Base-by-base conservation (phyloP, 2,797 vertebrate genomes). In the Neoniphon sammara region DNA sequence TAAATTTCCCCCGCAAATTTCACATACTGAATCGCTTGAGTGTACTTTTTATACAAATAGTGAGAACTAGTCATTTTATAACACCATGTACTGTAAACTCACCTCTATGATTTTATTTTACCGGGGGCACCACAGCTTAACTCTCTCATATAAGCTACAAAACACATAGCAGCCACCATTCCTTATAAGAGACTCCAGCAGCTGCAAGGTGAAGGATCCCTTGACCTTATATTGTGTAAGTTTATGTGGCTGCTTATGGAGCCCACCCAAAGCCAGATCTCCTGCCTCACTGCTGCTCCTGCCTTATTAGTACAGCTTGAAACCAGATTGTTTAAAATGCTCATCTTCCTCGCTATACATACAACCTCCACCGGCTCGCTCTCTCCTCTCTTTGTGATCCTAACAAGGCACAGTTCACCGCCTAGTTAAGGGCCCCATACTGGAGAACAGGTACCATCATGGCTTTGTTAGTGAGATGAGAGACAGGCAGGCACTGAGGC, bases 331-430 rank as follows among this genome's bases (percentile, higher is more conserved):
- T 62, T 76, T 55, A 82, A 75, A 78, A 11, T 20, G 18, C 56
- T 20, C 56, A n/a, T 34, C 10, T 39, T 5, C 11, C 52, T 18
- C 44, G 25, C 17, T 46, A 39, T 21, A 27, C 50, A 56, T 7
- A 17, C 21, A n/a, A 49, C 20, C 36, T 64, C 52, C 36, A 27
- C 3, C 31, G n/a, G n/a, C 50, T 61, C 9, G 0, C 60, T 58
- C 25, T 64, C 31, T 59, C 36, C 46, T 60, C 25, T 39, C 62
- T 25, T 56, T 73, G 25, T 64, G 52, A 70, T 75, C 34, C 42
- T 72, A 80, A 83, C 53, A 55, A 81, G 76, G 62, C 62, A 36
- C 53, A 39, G 21, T 52, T 74, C 36, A 6, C 34, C 59, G 44
- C 39, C 59, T 70, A 49, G 63, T 84, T 78, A 79, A 67, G 59